These are phyloP conservation scores for Cygnus atratus DNA, from an alignment of 2,113 vertebrate species.

Conservation along the genomic window DNA sequence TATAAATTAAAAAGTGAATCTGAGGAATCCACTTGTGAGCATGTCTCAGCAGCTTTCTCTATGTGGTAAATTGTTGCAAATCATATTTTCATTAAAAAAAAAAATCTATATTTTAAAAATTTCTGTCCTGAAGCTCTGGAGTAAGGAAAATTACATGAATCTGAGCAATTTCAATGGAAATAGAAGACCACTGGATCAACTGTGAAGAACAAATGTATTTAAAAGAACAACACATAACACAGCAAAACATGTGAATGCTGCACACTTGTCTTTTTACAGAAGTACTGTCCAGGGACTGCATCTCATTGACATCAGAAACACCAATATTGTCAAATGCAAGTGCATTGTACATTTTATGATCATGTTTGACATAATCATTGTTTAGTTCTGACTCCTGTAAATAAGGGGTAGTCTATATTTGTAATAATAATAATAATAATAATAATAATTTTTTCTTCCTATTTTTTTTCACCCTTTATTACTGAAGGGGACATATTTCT, in stretches of 20 bases:
- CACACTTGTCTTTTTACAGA: neutral
- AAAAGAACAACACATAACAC: neutral
- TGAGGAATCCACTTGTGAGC: neutral
- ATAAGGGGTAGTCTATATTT: neutral
- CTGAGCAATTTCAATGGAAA: neutral
- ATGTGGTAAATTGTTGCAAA: neutral
- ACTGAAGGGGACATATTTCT: conserved; percentile 5
- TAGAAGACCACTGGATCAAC: neutral
- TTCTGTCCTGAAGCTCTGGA: neutral
- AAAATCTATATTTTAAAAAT: neutral
- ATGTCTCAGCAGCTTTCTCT: neutral
- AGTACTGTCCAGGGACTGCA: neutral
- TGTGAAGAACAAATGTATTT: neutral
- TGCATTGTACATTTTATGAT: neutral
- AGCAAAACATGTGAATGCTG: neutral
- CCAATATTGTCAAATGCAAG: neutral
- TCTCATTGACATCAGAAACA: neutral
- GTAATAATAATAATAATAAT: neutral
- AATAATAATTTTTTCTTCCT: neutral
- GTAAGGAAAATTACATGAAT: neutral
- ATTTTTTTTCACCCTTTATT: neutral
- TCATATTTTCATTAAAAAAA: neutral
- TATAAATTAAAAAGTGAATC: neutral
- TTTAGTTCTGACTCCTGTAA: neutral
- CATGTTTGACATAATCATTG: neutral